These are phyloP conservation scores for Diarsia brunnea DNA, from an alignment of 2,888 invertebrate species.

Conservation along the genomic window DNA sequence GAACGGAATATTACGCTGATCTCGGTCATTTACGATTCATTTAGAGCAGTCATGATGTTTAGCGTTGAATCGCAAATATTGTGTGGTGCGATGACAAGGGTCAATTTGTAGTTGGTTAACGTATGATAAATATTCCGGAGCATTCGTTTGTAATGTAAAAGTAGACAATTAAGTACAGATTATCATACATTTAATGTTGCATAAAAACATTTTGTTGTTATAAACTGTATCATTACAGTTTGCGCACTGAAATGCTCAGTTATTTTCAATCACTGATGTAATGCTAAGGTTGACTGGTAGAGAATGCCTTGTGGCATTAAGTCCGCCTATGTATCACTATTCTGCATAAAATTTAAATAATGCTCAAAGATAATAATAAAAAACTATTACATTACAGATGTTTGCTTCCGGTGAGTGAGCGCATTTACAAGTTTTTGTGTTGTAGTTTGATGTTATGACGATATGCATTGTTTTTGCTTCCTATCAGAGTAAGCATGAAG, in stretches of 20 bases:
- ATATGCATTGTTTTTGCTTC: neutral
- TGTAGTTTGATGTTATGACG: neutral
- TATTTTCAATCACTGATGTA: neutral
- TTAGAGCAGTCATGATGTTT: constrained; percentile 9
- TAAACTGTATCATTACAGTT: neutral
- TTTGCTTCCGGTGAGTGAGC: neutral
- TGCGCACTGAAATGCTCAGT: neutral
- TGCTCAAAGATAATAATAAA: too few relatives aligned
- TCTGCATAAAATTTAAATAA: too few relatives aligned
- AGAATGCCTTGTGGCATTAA: too few relatives aligned
- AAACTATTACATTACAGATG: neutral
- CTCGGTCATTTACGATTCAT: neutral
- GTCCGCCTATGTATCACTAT: too few relatives aligned
- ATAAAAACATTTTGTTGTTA: neutral
- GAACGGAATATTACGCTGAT: neutral
- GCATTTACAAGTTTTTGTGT: constrained; percentile 6
- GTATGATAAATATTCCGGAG: neutral
- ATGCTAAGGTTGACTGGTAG: too few relatives aligned
- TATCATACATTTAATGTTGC: neutral
- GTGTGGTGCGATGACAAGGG: neutral
- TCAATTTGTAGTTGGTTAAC: neutral
- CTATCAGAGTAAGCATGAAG: constrained; percentile 2
- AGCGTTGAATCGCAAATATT: neutral
- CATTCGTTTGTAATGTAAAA: neutral
- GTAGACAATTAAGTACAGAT: too few relatives aligned